Base-by-base conservation (phyloP, 2,888 invertebrate species). In the Stictocephala bisonia region DNA sequence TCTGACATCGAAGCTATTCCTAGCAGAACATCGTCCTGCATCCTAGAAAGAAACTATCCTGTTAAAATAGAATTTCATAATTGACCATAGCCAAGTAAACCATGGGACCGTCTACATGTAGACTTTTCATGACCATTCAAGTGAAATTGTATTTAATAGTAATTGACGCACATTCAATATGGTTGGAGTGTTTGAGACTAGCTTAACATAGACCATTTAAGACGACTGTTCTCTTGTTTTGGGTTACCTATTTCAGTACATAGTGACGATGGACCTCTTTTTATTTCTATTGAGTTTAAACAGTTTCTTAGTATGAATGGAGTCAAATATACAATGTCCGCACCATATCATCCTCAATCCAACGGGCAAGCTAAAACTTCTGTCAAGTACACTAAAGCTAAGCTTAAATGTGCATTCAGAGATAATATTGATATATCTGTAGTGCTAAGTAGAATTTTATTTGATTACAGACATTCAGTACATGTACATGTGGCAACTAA, bases 21-120 rank as follows among this genome's bases (percentile, higher is more conserved):
- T 6, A 81, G 79, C 71, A 73, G 48, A 6, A 80, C 80, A 73
- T 20, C 56, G n/a, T 13, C 64, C 27, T 81, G 79, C 73, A 27
- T 66, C 29, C 53, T 66, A 41, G 41, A 18, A 50, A 22, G 67
- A 64, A 40, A 22, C 0, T 67, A 73, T 40, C 78, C 79, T 20
- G 35, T 71, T 41, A 78, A 79, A 71, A 22, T 56, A 11, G 20
- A 15, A 13, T 22, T 75, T 11, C 73, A 71, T 64, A 69, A 72
- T 27, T 79, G 80, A 79, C 51, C 41, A 27, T 75, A 66, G 48
- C 73, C 78, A 7, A 64, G 60, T 53, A 24, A 60, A 22, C 74
- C 77, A 22, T 78, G 77, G 75, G 41, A 68, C 11, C 70, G 79
- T 31, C 13, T 79, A 3, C 79, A 79, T 75, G 31, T 79, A 15